Base-by-base conservation (phyloP, 2,888 invertebrate species). In the Deilephila elpenor region DNA sequence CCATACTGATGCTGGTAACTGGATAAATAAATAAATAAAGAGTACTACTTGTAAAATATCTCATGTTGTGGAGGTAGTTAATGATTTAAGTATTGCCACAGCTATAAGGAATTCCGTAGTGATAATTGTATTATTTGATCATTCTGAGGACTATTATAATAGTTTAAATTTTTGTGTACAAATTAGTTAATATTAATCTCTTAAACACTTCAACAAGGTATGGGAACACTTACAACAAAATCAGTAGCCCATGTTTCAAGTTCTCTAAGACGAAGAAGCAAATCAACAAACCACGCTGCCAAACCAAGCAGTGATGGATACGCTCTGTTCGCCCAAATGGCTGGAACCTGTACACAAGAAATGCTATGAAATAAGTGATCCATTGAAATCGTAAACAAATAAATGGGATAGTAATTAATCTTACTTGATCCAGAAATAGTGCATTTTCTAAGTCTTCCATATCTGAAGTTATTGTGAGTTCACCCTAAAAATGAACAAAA, bases 381-480 rank as follows among this genome's bases (percentile, higher is more conserved):
- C 6, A 34, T 34, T 34, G 6, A 34, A 59, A 59, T 34, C 37
- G 19, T 14, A 11, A 17, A 2, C n/a, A 51, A n/a, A 19, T 25
- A 6, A 34, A 59, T 20, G 59, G 19, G 14, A 25, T 25, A 25
- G 25, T 25, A 25, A 25, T 70, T 1, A 32, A 56, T 32, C 80
- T 80, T 83, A 94, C 95, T 93, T 98, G 98, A 93, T 99, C 99
- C 84, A 99, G 93, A 88, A 98, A 99, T 74, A 99, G 90, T 1
- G 98, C 96, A 89, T 98, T 98, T 89, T 98, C 98, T 74, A 99
- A 94, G 74, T 98, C 97, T 89, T 99, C 99, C 99, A 99, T 99
- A 82, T 98, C 99, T 1, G 97, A 97, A 5, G 99, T 99, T 75
- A 99, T 99, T 8, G 99, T 99, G 77, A 99, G 92, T 94, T 99